Evolutionary conservation across 2,888 invertebrate species (phyloP), one percentile per base, ranked within the genome.

Genomic region (Agrochola litura): DNA sequence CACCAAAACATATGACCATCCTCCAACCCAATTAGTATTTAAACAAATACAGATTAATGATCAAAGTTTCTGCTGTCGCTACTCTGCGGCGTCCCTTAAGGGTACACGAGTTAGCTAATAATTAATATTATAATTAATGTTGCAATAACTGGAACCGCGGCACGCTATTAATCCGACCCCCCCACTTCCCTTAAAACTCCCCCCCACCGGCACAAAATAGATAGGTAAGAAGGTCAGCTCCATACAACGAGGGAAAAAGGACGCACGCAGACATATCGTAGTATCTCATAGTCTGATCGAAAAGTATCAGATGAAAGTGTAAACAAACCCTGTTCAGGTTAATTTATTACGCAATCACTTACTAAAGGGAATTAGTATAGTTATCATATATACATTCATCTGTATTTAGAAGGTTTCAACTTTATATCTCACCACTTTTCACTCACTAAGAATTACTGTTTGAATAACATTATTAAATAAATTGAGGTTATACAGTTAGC

Each of bases 111-210:
- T 95, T 95, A 95, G 94, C 95, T 95, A 95, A 96, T 96, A 96
- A 96, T 96, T 96, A 96, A 96, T 96, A 96, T 96, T 95, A 94
- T 95, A 96, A 96, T 96, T 94, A 96, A 96, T 96, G 95, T 95
- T 93, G 92, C 92, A 91, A 93, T 93, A 94, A 93, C 92, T 91
- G 90, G 91, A 93, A 94, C 95, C 95, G 92, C 93, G 92, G 90
- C 91, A 88, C 88, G 88, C 89, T 81, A 89, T 88, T 88, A 88
- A 88, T 88, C 88, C 88, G 78, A 56, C 30, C 73, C 79, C 78
- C 80, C 68, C 30, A 52, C 76, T 60, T n/a, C 75, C 71, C 70
- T 73, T 67, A 30, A 71, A 67, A 77, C 70, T 71, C 58, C 63
- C 76, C 66, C 78, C 68, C 12, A 16, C 43, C 30, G 52, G 8